Conservation (phyloP, 2,113 vertebrate genomes). For the Herpailurus yagouaroundi region DNA sequence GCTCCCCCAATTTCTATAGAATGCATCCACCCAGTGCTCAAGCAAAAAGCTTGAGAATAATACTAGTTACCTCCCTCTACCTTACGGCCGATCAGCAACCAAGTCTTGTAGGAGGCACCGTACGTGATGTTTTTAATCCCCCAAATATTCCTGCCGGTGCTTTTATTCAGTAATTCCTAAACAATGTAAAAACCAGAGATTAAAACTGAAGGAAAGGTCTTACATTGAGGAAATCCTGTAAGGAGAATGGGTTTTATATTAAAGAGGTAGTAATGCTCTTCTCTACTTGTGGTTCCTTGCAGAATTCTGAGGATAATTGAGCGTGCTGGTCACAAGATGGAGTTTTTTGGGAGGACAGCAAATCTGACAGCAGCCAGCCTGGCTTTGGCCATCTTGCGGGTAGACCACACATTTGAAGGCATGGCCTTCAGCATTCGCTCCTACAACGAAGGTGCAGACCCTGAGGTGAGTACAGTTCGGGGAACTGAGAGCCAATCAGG, state of each 20-base stretch:
- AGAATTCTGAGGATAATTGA: slow-evolving; percentile 91
- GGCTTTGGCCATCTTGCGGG: slow-evolving; percentile 85
- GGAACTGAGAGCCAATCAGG: neutral
- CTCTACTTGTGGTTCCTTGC: neutral
- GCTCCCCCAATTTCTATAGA: neutral
- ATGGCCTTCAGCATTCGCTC: slow-evolving; percentile 88
- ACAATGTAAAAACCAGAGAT: neutral
- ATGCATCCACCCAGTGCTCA: neutral
- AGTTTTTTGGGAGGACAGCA: slow-evolving; percentile 80
- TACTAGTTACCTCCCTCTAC: neutral
- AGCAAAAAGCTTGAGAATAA: neutral
- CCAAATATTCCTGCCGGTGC: neutral
- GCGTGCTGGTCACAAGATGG: slow-evolving; percentile 87
- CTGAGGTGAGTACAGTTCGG: slow-evolving; percentile 85
- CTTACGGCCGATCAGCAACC: neutral
- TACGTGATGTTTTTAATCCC: neutral
- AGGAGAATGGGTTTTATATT: neutral
- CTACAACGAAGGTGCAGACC: slow-evolving; percentile 74
- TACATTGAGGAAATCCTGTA: neutral
- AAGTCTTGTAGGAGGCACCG: neutral
- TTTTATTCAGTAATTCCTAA: slow-evolving; percentile 1
- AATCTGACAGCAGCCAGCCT: slow-evolving; percentile 83
- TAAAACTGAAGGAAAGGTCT: neutral
- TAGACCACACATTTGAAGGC: slow-evolving; percentile 86
- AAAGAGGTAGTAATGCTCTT: neutral